A percentile compares a stretch with the other conserved stretches of the same genome.
Conservation (phyloP, 2,888 invertebrate species). For the Leptopilina syphax region DNA sequence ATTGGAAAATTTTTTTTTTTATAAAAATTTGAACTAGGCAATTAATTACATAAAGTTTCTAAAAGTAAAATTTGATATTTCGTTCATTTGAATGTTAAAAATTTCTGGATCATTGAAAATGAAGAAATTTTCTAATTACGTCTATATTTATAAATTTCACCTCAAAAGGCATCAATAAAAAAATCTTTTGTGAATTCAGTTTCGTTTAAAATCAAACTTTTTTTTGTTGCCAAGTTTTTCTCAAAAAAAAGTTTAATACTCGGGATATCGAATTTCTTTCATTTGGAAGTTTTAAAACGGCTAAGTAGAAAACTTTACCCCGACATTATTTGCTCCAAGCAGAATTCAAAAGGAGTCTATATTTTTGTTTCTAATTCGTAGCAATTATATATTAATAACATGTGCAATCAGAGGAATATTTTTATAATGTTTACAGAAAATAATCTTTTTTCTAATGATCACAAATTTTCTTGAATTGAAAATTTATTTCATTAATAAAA, state of each 20-base stretch:
- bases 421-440: background rate
- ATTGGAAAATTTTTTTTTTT: too few relatives aligned
- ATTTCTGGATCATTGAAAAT: background rate
- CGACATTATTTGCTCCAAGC: background rate
- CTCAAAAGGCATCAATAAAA: background rate
- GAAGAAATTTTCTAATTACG: background rate
- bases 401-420: background rate
- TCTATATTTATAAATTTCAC: background rate
- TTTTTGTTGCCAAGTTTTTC: conserved; percentile 12
- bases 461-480: too few relatives aligned
- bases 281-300: background rate
- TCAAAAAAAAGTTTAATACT: conserved; percentile 3
- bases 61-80: too few relatives aligned
- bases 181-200: background rate
- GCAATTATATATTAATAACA: background rate
- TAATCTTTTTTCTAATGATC: too few relatives aligned
- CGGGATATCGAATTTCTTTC: conserved; percentile 29
- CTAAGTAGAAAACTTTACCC: background rate
- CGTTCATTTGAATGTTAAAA: too few relatives aligned
- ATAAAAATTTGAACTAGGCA: too few relatives aligned
- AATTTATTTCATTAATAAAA: too few relatives aligned
- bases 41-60: too few relatives aligned
- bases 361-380: background rate
- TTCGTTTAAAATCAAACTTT: background rate
- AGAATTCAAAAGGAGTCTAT: background rate